These are phyloP conservation scores for Dinomys branickii DNA, from an alignment of 2,113 vertebrate species.

Conservation along the genomic window DNA sequence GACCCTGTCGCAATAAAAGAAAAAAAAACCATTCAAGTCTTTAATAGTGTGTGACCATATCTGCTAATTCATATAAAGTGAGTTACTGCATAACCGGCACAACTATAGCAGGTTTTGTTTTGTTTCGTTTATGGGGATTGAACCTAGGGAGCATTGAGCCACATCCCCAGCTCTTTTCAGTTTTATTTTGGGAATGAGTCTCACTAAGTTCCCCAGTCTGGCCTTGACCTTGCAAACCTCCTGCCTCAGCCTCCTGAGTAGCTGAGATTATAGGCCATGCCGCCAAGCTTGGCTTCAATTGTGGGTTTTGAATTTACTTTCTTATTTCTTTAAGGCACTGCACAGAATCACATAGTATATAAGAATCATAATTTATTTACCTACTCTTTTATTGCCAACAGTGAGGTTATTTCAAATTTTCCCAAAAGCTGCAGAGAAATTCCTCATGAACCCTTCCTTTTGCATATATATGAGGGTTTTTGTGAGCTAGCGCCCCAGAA, in stretches of 20 bases:
- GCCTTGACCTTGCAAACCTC: neutral
- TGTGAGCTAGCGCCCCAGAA: neutral
- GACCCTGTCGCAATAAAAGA: neutral
- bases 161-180: neutral
- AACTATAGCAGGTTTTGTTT: neutral
- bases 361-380: neutral
- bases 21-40: neutral
- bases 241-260: neutral
- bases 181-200: neutral
- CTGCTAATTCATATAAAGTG: conserved; percentile 17
- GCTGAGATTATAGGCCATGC: neutral
- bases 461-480: neutral
- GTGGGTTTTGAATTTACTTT: conserved; percentile 20
- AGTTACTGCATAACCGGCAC: neutral
- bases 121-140: neutral
- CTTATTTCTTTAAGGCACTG: conserved; percentile 16
- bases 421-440: conserved; percentile 19
- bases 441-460: neutral
- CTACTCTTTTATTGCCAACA: neutral
- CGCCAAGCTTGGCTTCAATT: neutral
- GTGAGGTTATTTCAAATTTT: conserved; percentile 25
- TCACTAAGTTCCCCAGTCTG: neutral
- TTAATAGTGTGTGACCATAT: conserved; percentile 33
- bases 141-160: neutral
- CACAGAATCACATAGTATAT: neutral